These are phyloP conservation scores for Eurypyga helias DNA, from an alignment of 2,113 vertebrate genomes.

Conservation along the genomic window DNA sequence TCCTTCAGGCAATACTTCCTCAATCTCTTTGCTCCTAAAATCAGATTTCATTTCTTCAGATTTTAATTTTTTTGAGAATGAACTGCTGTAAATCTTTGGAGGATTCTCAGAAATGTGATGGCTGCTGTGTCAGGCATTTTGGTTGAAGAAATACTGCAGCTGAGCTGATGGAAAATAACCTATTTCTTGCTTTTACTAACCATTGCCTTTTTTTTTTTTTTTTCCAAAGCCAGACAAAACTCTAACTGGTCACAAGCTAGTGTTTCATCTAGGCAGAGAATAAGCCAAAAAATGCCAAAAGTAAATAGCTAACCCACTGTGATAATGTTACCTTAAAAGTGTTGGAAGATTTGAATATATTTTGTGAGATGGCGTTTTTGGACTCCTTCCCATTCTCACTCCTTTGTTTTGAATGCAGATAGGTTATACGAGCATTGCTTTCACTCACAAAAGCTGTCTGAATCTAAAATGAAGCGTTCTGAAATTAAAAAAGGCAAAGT, in stretches of 20 bases:
- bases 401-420: slow-evolving; percentile 25
- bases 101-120: slow-evolving; percentile 28
- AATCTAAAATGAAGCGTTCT: background rate
- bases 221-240: background rate
- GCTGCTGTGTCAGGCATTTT: slow-evolving; percentile 45
- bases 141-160: slow-evolving; percentile 10
- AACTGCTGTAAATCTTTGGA: slow-evolving; percentile 37
- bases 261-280: background rate
- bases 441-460: background rate
- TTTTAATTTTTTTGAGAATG: slow-evolving; percentile 43
- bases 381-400: background rate
- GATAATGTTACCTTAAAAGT: background rate
- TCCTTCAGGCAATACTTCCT: slow-evolving; percentile 21
- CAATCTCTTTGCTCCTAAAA: background rate
- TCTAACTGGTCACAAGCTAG: background rate
- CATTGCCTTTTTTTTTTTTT: background rate
- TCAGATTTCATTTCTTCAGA: slow-evolving; percentile 10
- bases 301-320: background rate
- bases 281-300: slow-evolving; percentile 10
- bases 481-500: background rate
- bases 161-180: slow-evolving; percentile 32
- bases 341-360: slow-evolving; percentile 9
- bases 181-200: slow-evolving; percentile 19
- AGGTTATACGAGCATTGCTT: background rate
- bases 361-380: background rate